These are phyloP conservation scores for Cryptoblepharus egeriae DNA, from an alignment of 2,797 vertebrate genomes.

Conservation along the genomic window DNA sequence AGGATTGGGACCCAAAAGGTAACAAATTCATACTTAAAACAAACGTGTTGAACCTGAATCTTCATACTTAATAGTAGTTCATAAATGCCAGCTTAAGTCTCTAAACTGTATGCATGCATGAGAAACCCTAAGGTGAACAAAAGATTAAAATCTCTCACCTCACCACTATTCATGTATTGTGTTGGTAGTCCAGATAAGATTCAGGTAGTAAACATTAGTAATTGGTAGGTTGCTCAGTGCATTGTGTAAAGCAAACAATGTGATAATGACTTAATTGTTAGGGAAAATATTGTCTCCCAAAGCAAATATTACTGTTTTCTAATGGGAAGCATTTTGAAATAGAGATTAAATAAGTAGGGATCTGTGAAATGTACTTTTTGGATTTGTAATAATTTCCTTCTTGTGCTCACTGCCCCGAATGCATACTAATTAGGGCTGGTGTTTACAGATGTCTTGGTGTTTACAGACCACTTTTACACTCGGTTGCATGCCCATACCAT, in stretches of 20 bases:
- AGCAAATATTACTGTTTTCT: neutral
- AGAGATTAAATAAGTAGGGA: neutral
- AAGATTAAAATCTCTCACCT: conserved; percentile 37
- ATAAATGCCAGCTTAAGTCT: conserved; percentile 5
- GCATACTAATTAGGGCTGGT: neutral
- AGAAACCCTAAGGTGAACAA: conserved; percentile 25
- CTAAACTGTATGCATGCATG: neutral
- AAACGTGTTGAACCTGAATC: conserved; percentile 13
- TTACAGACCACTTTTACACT: neutral
- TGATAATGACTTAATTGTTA: neutral
- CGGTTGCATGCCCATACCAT: neutral
- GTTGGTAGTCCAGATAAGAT: conserved; percentile 36
- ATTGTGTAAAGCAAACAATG: conserved; percentile 34
- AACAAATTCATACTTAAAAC: neutral
- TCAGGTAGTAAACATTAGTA: conserved; percentile 36
- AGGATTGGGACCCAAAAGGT: neutral
- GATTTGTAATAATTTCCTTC: neutral
- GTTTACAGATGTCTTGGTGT: neutral
- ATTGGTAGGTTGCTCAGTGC: conserved; percentile 19
- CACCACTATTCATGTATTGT: neutral
- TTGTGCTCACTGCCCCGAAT: no score
- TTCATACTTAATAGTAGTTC: conserved; percentile 14
- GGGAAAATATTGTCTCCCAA: neutral
- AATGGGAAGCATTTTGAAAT: conserved; percentile 3
- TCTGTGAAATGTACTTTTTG: neutral